Evolutionary conservation across 2,888 invertebrate species (phyloP), one percentile per base, ranked within the genome.

Genomic region (Plebejus melissa): DNA sequence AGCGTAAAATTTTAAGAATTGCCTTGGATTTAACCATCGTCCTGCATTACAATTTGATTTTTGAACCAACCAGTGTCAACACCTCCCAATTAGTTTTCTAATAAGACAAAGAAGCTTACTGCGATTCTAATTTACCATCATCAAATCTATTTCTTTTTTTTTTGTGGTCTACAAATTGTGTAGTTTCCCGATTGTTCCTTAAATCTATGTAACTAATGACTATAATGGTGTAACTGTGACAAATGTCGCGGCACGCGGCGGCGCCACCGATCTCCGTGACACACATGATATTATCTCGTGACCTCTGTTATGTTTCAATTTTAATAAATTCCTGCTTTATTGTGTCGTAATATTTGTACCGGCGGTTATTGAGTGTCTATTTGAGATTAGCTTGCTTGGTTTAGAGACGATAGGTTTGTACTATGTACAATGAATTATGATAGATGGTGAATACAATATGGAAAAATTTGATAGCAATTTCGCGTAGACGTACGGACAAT

Each of bases 241-340:
- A 65, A 65, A 7, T 36, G 32, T 32, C 32, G 16, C 13, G 60
- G 60, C 60, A 38, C n/a, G 22, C 71, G 71, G 70, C 70, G 70
- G 71, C 71, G 71, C 71, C 71, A 71, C 46, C 41, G 13, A 11
- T 71, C 71, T 41, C 41, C 41, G 41, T 71, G 71, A 71, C 71
- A 71, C 71, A 71, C 46, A 46, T 71, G 71, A 71, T 71, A 65
- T 65, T 65, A 65, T 71, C 41, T 71, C 41, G 22, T 71, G 71
- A 71, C 71, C 41, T 32, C 32, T 32, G 32, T 32, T 32, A 46
- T 71, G 71, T 71, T 71, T 71, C 41, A 71, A 71, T 71, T 71
- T 71, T 22, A 41, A 46, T 71, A 65, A 65, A 65, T 65, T 32
- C 13, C 65, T 65, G 32, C 65, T 65, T 28, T 65, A 65, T 65